Percentiles rank a stretch among this genome's conserved stretches.
Evolutionary conservation across 2,113 vertebrate genomes (phyloP).

Genomic region (Phylloscopus trochilus): DNA sequence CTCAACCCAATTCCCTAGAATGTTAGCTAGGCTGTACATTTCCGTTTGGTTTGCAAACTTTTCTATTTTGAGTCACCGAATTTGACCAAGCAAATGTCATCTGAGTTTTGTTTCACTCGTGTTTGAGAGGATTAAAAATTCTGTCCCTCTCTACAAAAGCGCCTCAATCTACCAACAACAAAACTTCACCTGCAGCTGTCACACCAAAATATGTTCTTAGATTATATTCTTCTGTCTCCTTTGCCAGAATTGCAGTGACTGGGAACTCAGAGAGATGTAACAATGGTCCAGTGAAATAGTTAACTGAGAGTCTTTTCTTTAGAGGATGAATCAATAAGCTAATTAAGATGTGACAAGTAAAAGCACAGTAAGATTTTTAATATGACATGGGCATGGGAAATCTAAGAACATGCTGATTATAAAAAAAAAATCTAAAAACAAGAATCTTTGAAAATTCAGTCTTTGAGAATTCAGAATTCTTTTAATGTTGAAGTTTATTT

Average conservation of each 20-base stretch:
- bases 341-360: background rate
- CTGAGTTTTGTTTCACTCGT: background rate
- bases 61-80: background rate
- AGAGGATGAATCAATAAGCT: background rate
- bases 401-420: background rate
- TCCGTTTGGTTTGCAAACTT: background rate
- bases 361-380: background rate
- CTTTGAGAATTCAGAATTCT: background rate
- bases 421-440: background rate
- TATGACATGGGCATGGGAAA: background rate
- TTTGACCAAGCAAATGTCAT: background rate
- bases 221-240: background rate
- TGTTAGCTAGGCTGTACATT: background rate
- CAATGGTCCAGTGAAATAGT: background rate
- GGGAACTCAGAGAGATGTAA: background rate
- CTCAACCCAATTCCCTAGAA: background rate
- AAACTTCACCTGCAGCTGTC: background rate
- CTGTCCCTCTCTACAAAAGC: background rate
- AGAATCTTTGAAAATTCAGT: background rate
- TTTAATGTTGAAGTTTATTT: background rate
- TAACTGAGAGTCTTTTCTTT: background rate
- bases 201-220: background rate
- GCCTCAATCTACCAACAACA: background rate
- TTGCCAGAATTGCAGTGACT: background rate
- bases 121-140: background rate